Evolutionary conservation across 2,113 vertebrate species (phyloP), one percentile per base, ranked within the genome.

Genomic region (Bos javanicus): DNA sequence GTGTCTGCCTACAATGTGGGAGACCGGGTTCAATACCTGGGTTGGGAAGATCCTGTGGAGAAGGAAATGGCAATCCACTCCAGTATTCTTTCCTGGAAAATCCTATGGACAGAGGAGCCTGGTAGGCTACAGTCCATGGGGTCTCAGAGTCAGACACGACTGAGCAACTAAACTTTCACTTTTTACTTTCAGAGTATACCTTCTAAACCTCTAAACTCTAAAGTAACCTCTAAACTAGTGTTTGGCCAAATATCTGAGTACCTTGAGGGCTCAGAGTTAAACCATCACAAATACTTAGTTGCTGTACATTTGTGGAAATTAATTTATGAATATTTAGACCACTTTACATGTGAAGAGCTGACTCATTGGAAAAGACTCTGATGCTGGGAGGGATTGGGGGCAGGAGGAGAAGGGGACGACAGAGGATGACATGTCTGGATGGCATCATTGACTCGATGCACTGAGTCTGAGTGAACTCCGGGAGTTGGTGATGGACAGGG

Each of bases 121-220:
- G 16, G 16, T 19, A 4, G 62, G 62, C 62, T 67, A 10, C 33
- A 67, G 62, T n/a, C 33, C 33, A 67, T 67, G 62, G 62, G 7
- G 7, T 67, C 0, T 1, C 62, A 10, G 33, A 67, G 7, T n/a
- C 16, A 0, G 62, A 67, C 62, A n/a, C 0, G 3, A 33, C 16
- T n/a, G 60, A 64, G 30, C 7, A 1, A 0, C 30, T 64, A 2
- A 33, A 64, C 33, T n/a, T 64, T 17, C 7, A 64, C 30, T 64
- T n/a, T n/a, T 64, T 7, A 15, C n/a, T 2, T 52, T 76, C 28
- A 19, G 5, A 15, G 4, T 16, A 60, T 71, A 71, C n/a, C n/a
- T 71, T 21, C 64, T 36, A 36, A 67, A 19, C 64, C 64, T 67
- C 33, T 67, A n/a, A 67, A 67, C 33, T 67, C 33, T 33, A 33